Conservation (phyloP, 92 coral and sea anemone species). For the Meandrina meandrites region DNA sequence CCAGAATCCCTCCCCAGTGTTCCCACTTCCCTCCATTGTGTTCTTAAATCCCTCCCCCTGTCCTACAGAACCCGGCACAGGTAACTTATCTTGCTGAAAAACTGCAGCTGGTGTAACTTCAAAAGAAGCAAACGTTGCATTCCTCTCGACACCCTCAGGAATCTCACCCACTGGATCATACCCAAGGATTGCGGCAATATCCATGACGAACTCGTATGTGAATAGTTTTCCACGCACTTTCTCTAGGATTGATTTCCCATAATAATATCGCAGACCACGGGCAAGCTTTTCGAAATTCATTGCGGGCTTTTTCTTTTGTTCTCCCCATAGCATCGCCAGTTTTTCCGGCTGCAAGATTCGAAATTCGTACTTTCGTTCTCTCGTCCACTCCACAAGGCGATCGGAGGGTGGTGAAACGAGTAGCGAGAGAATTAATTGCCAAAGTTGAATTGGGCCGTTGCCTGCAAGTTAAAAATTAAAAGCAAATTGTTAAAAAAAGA, state of each 20-base stretch:
- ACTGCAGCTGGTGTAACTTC: not conserved
- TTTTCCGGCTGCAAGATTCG: constrained; percentile 20
- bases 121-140: not conserved
- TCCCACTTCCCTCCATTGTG: not conserved
- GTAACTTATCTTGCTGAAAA: not conserved
- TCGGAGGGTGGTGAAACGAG: constrained; percentile 7
- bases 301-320: constrained; percentile 11
- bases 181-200: constrained; percentile 24
- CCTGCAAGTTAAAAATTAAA: not conserved
- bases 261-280: constrained; percentile 34
- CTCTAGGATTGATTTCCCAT: constrained; percentile 28
- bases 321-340: constrained; percentile 31
- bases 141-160: not conserved
- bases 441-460: constrained; percentile 34
- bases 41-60: not conserved
- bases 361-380: constrained; percentile 27
- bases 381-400: constrained; percentile 31
- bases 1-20: not conserved
- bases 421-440: constrained; percentile 25
- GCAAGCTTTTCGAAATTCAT: constrained; percentile 35
- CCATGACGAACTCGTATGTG: constrained; percentile 29
- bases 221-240: constrained; percentile 32
- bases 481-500: too few relatives aligned
- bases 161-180: constrained; percentile 16
- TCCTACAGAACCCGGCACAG: not conserved